Percentiles rank a stretch among this genome's conserved stretches.
Conservation (phyloP, 2,888 invertebrate species). For the Platycheirus albimanus region DNA sequence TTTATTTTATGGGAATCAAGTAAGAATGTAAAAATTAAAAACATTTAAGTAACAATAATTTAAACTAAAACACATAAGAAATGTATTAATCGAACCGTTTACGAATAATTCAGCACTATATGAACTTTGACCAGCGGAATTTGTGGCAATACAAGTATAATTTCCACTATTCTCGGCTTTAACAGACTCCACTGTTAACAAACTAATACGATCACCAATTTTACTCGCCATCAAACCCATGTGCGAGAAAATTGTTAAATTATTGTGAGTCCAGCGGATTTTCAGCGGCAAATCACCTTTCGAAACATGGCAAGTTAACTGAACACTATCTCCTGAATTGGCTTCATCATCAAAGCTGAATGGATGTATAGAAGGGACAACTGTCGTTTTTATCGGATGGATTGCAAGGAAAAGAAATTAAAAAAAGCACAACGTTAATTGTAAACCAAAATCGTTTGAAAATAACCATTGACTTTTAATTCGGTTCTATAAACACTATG, state of each 20-base stretch:
- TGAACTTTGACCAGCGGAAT: slow-evolving; percentile 85
- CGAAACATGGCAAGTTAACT: slow-evolving; percentile 85
- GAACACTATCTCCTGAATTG: slow-evolving; percentile 87
- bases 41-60: slow-evolving; percentile 37
- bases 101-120: slow-evolving; percentile 86
- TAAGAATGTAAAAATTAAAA: neutral
- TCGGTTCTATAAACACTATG: slow-evolving; percentile 82
- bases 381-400: slow-evolving; percentile 82
- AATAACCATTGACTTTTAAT: slow-evolving; percentile 81
- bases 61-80: slow-evolving; percentile 36
- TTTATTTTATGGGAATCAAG: slow-evolving; percentile 15
- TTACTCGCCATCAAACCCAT: slow-evolving; percentile 86
- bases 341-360: slow-evolving; percentile 83
- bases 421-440: slow-evolving; percentile 28
- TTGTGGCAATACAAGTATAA: slow-evolving; percentile 87
- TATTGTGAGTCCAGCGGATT: slow-evolving; percentile 86
- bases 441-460: slow-evolving; percentile 42
- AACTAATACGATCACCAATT: slow-evolving; percentile 86
- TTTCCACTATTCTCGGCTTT: slow-evolving; percentile 88
- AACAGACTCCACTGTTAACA: slow-evolving; percentile 88
- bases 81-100: slow-evolving; percentile 84
- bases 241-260: slow-evolving; percentile 81
- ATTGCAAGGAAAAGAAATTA: slow-evolving; percentile 31
- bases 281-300: slow-evolving; percentile 87
- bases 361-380: slow-evolving; percentile 86